Evolutionary conservation across 2,113 vertebrate genomes (phyloP), one percentile per base, ranked within the genome.

Genomic region (Pangasianodon gigas): DNA sequence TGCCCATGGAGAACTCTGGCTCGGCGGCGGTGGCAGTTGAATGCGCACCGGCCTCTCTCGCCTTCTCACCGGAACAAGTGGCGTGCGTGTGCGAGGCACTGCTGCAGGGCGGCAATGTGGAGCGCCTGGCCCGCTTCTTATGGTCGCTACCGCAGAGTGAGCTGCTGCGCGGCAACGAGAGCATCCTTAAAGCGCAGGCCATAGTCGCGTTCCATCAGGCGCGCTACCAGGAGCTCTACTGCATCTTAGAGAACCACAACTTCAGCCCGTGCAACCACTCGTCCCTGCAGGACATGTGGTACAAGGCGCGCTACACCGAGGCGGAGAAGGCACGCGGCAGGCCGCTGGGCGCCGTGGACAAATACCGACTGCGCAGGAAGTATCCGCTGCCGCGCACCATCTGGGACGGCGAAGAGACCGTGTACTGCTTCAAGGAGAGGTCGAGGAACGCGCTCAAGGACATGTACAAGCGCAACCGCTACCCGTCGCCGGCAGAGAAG

Each of bases 381-480:
- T 99, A 98, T 93, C 98, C 98, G 84, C 95, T 99, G 93, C 98
- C 98, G 92, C 96, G 98, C 94, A 99, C 98, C 93, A 99, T 99
- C 95, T 99, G 98, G 98, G 98, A 99, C 97, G 98, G 98, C 89
- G 98, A 99, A 96, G 98, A 99, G 96, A 99, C 98, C 75, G 98
- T 99, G 85, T 99, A 99, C 95, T 99, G 98, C 96, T 99, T 99
- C 95, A 99, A 99, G 95, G 98, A 99, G 95, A 97, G 97, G 94
- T 99, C 98, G 91, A 97, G 98, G 92, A 99, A 99, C 96, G 98
- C 98, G 92, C 97, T 99, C 91, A 99, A 99, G 96, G 98, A 99
- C 96, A 97, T 99, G 91, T 99, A 99, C 94, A 97, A 97, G 89
- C 97, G 97, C 93, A 99, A 99, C 95, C 97, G 98, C 91, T 99